Conservation (phyloP, 64 coral and sea anemone species). For the Porites lutea region DNA sequence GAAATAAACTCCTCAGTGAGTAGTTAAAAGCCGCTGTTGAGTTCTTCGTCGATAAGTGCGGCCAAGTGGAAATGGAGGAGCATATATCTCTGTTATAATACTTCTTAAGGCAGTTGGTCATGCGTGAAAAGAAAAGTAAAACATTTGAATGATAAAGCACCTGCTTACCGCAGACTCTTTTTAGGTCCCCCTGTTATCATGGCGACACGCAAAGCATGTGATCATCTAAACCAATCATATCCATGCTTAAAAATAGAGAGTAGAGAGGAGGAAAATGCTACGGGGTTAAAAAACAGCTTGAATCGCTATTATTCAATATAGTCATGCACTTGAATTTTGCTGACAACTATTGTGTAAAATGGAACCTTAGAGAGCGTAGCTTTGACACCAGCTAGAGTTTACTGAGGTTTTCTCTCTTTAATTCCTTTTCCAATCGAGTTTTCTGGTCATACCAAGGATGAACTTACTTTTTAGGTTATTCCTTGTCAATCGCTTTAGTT, state of each 20-base stretch:
- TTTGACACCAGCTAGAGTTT: too few relatives aligned
- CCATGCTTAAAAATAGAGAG: not conserved
- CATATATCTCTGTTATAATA: not conserved
- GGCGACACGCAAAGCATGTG: not conserved
- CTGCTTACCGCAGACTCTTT: constrained; percentile 18
- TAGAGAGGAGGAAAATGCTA: too few relatives aligned
- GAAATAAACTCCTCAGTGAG: not conserved
- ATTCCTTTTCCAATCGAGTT: too few relatives aligned
- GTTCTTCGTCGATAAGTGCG: not conserved
- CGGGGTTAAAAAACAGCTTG: too few relatives aligned
- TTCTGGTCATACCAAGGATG: too few relatives aligned
- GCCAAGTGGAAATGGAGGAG: not conserved
- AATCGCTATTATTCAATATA: too few relatives aligned
- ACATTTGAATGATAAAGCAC: constrained; percentile 18
- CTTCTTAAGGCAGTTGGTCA: not conserved
- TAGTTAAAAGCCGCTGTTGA: not conserved
- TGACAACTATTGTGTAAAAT: too few relatives aligned
- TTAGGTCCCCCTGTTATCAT: not conserved
- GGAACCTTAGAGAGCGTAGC: too few relatives aligned
- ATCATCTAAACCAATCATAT: not conserved
- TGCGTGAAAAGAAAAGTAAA: constrained; percentile 26
- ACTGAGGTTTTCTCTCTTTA: too few relatives aligned
- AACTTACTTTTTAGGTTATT: too few relatives aligned
- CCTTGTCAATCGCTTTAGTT: not conserved
- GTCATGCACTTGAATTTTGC: too few relatives aligned